phyloP scores from a whole-genome alignment of 2,888 invertebrate genomes.

The Zele albiditarsus region DNA sequence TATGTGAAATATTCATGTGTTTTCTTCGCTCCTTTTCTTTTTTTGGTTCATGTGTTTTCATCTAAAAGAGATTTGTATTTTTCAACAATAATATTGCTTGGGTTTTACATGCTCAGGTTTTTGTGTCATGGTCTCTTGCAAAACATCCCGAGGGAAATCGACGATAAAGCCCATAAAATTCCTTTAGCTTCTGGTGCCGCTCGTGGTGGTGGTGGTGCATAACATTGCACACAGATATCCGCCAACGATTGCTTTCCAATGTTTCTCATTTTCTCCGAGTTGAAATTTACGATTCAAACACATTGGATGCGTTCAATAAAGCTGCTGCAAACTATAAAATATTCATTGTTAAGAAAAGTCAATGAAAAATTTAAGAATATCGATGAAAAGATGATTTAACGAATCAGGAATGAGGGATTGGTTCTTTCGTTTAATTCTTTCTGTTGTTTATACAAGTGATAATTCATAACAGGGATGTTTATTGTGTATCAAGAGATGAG shows the following conservation, averaged over 20 bases:
- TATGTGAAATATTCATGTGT: not conserved
- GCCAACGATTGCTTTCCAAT: slow-evolving; percentile 22
- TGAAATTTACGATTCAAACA: slow-evolving; percentile 8
- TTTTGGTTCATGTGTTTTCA: slow-evolving; percentile 40
- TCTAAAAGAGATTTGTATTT: slow-evolving; percentile 6
- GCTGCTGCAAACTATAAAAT: not conserved
- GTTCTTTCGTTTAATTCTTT: too few relatives aligned
- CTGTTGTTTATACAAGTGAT: too few relatives aligned
- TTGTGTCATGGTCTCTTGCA: not conserved
- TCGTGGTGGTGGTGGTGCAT: not conserved
- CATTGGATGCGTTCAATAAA: not conserved
- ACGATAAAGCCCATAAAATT: slow-evolving; percentile 34
- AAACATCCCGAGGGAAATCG: slow-evolving; percentile 37
- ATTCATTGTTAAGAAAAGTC: not conserved
- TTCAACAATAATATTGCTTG: slow-evolving; percentile 12
- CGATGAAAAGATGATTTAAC: too few relatives aligned
- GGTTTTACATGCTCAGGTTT: slow-evolving; percentile 5
- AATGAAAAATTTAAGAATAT: too few relatives aligned
- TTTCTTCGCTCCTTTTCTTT: slow-evolving; percentile 36
- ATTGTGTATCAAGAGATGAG: too few relatives aligned
- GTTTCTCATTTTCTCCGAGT: slow-evolving; percentile 13
- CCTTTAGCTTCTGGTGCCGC: slow-evolving; percentile 7
- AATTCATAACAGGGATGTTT: too few relatives aligned
- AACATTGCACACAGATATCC: not conserved
- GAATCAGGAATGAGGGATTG: too few relatives aligned